These are phyloP conservation scores for Sebastes itinus DNA, from an alignment of 2,797 vertebrate genomes.

Conservation along the genomic window DNA sequence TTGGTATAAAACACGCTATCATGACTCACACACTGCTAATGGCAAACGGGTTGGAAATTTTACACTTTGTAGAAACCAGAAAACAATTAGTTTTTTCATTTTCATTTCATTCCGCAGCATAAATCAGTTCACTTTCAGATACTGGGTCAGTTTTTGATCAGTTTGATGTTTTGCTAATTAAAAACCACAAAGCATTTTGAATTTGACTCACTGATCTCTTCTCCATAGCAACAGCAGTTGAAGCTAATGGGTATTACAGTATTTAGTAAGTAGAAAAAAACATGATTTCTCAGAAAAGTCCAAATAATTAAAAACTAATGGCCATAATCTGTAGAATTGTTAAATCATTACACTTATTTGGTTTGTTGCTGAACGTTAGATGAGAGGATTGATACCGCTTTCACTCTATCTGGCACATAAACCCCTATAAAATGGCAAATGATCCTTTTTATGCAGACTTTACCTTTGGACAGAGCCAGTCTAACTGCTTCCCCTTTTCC, in stretches of 20 bases:
- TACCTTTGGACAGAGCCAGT: background rate
- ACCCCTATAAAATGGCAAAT: background rate
- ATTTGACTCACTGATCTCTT: background rate
- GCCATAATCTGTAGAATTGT: background rate
- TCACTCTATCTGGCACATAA: too few relatives aligned
- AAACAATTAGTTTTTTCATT: too few relatives aligned
- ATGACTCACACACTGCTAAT: background rate
- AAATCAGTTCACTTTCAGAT: background rate
- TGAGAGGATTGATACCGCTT: background rate
- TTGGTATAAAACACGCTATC: background rate
- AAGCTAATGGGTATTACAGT: background rate
- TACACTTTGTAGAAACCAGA: background rate
- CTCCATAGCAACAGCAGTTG: background rate
- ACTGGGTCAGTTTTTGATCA: background rate
- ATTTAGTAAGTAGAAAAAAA: background rate
- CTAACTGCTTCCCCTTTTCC: background rate
- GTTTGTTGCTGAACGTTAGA: background rate
- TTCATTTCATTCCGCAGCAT: background rate
- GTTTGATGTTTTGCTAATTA: background rate
- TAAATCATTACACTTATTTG: background rate
- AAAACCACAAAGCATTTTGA: background rate
- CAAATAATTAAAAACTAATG: background rate
- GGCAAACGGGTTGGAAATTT: background rate
- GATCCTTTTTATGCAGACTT: background rate
- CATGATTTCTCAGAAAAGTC: background rate